Evolutionary conservation across 2,797 vertebrate species (phyloP), one percentile per base, ranked within the genome.

Genomic region (Poecilia picta): DNA sequence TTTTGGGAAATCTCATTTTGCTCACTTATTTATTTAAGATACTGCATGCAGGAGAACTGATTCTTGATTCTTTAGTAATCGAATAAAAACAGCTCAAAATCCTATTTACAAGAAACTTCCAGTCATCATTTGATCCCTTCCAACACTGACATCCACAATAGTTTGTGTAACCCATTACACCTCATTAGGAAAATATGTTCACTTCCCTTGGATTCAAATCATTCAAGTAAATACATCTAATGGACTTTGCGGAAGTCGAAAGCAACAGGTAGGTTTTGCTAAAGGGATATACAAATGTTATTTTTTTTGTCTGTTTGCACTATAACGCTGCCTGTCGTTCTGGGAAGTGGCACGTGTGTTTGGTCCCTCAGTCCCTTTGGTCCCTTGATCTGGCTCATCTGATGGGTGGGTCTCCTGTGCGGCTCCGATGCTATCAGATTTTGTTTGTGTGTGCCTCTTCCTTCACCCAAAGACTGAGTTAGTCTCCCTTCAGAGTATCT

Each of bases 301-400:
- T 28, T 43, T 28, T 43, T 28, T 78, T 66, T 33, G 31, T 51
- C 28, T 59, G 68, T 8, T 68, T 49, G n/a, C 80, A 0, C 62
- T 23, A 72, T 16, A 51, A 23, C 7, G 3, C 15, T 74, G 59
- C 41, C 0, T 39, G 49, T 76, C 66, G 84, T 73, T 73, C 46
- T 45, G 23, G 55, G 72, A 51, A 47, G 47, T 64, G 46, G 4
- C 73, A 43, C 5, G 0, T 80, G 77, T 81, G 74, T 88, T 78
- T 85, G 81, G 62, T 89, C 83, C 82, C 84, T 81, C 16, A 2
- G 55, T 89, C n/a, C 82, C 89, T 85, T 80, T 59, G 81, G 89
- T 87, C 87, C 80, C 93, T 83, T 89, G 92, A 93, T 94, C 79
- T 73, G 79, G 88, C 87, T 93, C 94, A 95, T 96, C 95, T 94